Conservation (phyloP, 2,797 vertebrate species). For the Echeneis naucrates region DNA sequence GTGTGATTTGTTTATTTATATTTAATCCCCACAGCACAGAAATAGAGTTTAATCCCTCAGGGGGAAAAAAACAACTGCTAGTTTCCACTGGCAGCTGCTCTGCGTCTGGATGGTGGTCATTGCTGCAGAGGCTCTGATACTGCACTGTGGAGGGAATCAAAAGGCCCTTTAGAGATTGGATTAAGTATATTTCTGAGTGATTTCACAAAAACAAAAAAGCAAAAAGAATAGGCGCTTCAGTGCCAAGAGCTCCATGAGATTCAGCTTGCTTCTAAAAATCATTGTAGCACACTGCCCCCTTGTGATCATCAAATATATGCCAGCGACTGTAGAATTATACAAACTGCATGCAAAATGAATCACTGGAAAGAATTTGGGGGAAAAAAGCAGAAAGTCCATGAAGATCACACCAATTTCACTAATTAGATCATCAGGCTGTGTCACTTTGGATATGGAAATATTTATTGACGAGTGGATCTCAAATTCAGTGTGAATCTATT, state of each 20-base stretch:
- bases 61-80: slow-evolving; percentile 28
- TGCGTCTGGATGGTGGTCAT: slow-evolving; percentile 56
- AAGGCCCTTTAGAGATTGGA: slow-evolving; percentile 49
- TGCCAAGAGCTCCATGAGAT: slow-evolving; percentile 41
- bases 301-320: slow-evolving; percentile 55
- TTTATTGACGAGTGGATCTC: not conserved
- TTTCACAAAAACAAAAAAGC: slow-evolving; percentile 47
- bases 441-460: not conserved
- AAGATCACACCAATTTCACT: slow-evolving; percentile 30
- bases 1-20: slow-evolving; percentile 68
- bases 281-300: slow-evolving; percentile 80
- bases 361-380: slow-evolving; percentile 27
- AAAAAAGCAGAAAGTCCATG: slow-evolving; percentile 10
- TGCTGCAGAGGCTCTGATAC: slow-evolving; percentile 49
- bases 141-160: slow-evolving; percentile 49
- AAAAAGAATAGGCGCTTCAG: slow-evolving; percentile 26
- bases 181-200: slow-evolving; percentile 57
- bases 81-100: slow-evolving; percentile 51
- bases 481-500: not conserved
- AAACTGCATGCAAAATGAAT: slow-evolving; percentile 15
- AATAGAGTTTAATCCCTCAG: slow-evolving; percentile 58
- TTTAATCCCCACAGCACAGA: slow-evolving; percentile 57
- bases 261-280: slow-evolving; percentile 32
- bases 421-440: slow-evolving; percentile 27
- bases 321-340: slow-evolving; percentile 20